Percentiles rank a stretch among this genome's conserved stretches.
Evolutionary conservation across 1,140 invertebrate species (phyloP).

Genomic region (Habropoda laboriosa): DNA sequence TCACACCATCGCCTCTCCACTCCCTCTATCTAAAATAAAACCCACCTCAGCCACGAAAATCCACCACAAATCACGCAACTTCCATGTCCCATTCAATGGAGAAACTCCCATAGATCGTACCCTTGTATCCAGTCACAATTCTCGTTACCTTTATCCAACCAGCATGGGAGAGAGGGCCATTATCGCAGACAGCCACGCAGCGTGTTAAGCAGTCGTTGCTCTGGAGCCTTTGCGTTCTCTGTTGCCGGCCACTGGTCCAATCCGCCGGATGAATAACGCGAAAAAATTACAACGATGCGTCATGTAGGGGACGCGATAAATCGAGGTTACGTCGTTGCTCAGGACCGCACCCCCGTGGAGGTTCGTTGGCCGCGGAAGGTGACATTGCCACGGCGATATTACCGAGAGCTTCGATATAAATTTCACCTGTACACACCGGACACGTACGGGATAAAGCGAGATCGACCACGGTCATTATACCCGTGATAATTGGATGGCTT

Average conservation of each 20-base stretch:
- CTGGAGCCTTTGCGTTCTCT: background rate
- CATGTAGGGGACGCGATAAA: background rate
- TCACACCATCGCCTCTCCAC: no score
- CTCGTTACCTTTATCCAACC: background rate
- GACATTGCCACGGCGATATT: background rate
- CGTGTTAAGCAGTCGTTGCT: background rate
- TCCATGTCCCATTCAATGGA: no score
- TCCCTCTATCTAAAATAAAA: no score
- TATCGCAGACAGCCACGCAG: background rate
- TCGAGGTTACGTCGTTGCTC: background rate
- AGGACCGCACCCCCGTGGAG: background rate
- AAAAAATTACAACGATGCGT: background rate
- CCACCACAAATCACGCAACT: no score
- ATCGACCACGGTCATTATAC: slow-evolving; percentile 4
- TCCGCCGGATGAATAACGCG: background rate
- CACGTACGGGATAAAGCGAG: background rate
- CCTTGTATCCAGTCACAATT: background rate
- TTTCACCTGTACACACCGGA: background rate
- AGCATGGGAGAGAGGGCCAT: background rate
- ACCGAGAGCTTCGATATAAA: background rate
- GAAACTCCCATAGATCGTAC: background rate
- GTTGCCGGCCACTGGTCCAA: background rate
- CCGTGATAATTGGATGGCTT: slow-evolving; percentile 12
- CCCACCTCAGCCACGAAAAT: no score
- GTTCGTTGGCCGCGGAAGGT: background rate